Percentiles rank a stretch among this genome's conserved stretches.
Evolutionary conservation across 35 echinoderm and acorn worm genomes (phyloP).

Genomic region (Apostichopus japonicus): DNA sequence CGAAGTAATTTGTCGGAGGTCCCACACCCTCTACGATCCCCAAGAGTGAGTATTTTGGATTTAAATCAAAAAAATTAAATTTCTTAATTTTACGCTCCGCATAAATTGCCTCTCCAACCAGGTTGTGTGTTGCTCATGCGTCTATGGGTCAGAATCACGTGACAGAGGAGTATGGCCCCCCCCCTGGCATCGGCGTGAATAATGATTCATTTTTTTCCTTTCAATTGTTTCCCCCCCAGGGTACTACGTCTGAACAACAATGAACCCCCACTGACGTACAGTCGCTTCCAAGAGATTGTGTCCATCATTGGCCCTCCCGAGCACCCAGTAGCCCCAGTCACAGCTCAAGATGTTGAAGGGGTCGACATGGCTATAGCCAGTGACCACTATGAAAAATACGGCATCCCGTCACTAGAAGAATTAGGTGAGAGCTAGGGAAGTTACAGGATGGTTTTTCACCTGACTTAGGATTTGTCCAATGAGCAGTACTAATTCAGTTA

Average conservation of each 20-base stretch:
- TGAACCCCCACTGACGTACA: conserved; percentile 81
- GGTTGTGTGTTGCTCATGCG: too few relatives aligned
- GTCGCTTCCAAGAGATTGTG: conserved; percentile 83
- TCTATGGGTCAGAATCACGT: too few relatives aligned
- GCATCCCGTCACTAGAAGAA: conserved; percentile 88
- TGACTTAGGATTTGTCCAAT: too few relatives aligned
- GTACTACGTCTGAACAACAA: conserved; percentile 69
- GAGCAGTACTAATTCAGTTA: too few relatives aligned
- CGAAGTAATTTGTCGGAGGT: conserved; percentile 68
- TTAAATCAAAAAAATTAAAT: not conserved
- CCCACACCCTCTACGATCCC: conserved; percentile 94
- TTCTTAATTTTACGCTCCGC: not conserved
- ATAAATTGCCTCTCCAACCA: not conserved
- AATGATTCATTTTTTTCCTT: too few relatives aligned
- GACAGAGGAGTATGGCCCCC: too few relatives aligned
- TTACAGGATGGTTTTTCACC: not conserved
- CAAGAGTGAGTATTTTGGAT: conserved; percentile 71
- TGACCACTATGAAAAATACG: conserved; percentile 84
- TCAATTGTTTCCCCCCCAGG: not conserved
- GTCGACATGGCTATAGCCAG: conserved; percentile 63
- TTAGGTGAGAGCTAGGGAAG: conserved; percentile 66
- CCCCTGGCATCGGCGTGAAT: too few relatives aligned
- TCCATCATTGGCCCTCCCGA: conserved; percentile 65
- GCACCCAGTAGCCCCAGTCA: conserved; percentile 65
- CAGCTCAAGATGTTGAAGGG: conserved; percentile 72